Base-by-base conservation (phyloP, 1,140 invertebrate species). In the Chionoecetes opilio region DNA sequence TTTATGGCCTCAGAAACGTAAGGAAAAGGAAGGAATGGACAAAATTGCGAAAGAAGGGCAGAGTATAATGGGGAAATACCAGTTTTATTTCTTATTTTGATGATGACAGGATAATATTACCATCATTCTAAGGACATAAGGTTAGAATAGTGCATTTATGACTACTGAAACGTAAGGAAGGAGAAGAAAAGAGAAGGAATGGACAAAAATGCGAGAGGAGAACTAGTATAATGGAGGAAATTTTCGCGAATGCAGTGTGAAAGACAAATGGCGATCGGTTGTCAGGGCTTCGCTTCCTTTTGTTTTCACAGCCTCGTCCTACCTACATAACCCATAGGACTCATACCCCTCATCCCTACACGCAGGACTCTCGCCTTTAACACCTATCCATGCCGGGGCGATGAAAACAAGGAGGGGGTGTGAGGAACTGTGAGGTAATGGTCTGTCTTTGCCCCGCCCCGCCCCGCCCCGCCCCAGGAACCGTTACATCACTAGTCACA, bases 161-260 rank as follows among this genome's bases (percentile, higher is more conserved):
- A 91, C 21, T 21, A 31, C 3, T 29, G 6, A 29, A 32, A 21
- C 2, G 26, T 0, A 34, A 63, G 37, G 29, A 46, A 91, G 38
- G 21, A 34, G 46, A 46, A 91, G 14, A 91, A 26, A 9, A 26
- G 37, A 32, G 17, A 46, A 0, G 31, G 14, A 53, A 53, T 53
- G 38, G 3, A 41, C 38, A 41, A 75, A 6, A 34, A 32, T 41
- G 14, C 8, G 3, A 91, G 92, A 29, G 41, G 3, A 31, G 82
- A 34, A 17, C 35, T 34, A 31, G 84, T n/a, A 85, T 82, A 41
- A 85, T 21, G 37, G 26, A 29, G 21, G 46, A 8, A 89, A 75
- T 21, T 82, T 94, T 91, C 93, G 87, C 93, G 87, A 94, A 34
- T 94, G 35, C 87, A 94, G 93, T 29, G 34, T 34, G 93, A 84